A percentile compares a stretch with the other conserved stretches of the same genome.
These are phyloP conservation scores for Corticium candelabrum DNA, from an alignment of 37 sponge, comb jelly and placozoan species.

Conservation along the genomic window DNA sequence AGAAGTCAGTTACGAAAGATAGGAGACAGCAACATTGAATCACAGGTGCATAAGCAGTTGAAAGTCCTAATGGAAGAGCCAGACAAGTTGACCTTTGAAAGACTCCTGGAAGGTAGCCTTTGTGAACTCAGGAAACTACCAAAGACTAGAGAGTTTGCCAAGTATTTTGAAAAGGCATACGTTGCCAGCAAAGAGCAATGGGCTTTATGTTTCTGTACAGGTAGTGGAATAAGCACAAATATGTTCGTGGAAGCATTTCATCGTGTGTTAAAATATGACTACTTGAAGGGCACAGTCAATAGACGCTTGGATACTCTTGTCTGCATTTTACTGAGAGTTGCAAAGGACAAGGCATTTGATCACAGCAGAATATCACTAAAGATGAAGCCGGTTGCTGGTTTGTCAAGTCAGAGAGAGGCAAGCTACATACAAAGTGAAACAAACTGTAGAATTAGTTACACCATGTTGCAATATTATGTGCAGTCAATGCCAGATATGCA, in stretches of 20 bases:
- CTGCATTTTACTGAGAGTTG: slow-evolving; percentile 21
- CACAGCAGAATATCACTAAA: slow-evolving; percentile 22
- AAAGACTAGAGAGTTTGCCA: background rate
- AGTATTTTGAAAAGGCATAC: slow-evolving; percentile 34
- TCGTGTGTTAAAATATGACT: slow-evolving; percentile 24
- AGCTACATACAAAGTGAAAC: slow-evolving; percentile 27
- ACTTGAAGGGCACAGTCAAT: slow-evolving; percentile 29
- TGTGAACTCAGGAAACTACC: background rate
- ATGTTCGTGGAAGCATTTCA: slow-evolving; percentile 60
- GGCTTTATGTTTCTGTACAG: slow-evolving; percentile 37
- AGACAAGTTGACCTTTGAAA: background rate
- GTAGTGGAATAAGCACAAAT: slow-evolving; percentile 37
- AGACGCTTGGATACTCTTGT: slow-evolving; percentile 24
- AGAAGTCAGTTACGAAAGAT: background rate
- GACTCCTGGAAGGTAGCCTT: background rate
- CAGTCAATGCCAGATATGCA: slow-evolving; percentile 18
- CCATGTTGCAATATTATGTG: slow-evolving; percentile 14
- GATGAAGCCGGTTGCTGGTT: too few species aligned
- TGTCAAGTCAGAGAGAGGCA: too few species aligned
- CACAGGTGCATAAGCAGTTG: slow-evolving; percentile 28
- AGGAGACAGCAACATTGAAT: background rate
- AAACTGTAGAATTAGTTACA: slow-evolving; percentile 16
- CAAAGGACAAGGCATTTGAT: slow-evolving; percentile 49
- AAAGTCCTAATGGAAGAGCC: slow-evolving; percentile 15
- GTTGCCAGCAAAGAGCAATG: slow-evolving; percentile 19